These are phyloP conservation scores for Lordiphosa fenestrarum DNA, from an alignment of 2,888 invertebrate genomes.

Conservation along the genomic window DNA sequence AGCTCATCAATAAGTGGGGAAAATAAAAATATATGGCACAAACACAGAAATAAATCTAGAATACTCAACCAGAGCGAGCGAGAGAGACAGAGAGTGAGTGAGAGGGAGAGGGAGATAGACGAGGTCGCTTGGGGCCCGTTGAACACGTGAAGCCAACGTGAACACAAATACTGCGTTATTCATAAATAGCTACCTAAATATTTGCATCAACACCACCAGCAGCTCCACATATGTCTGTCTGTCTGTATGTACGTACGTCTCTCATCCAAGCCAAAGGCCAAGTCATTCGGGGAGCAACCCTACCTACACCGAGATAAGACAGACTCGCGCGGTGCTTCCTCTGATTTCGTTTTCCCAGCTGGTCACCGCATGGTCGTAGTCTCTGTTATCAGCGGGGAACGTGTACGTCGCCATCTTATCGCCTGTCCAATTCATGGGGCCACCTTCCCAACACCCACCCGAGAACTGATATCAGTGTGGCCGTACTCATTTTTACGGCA, in stretches of 20 bases:
- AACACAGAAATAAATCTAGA: constrained; percentile 47
- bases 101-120: constrained; percentile 16
- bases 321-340: not conserved
- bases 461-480: too few species aligned
- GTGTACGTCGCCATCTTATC: constrained; percentile 29
- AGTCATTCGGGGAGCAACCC: constrained; percentile 31
- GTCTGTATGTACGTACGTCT: constrained; percentile 3
- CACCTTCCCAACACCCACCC: constrained; percentile 2
- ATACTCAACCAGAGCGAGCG: constrained; percentile 5
- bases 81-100: too few species aligned
- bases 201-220: constrained; percentile 10
- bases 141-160: constrained; percentile 68
- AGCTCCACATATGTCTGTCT: not conserved
- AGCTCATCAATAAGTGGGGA: constrained; percentile 30
- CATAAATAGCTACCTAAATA: constrained; percentile 25
- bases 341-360: constrained; percentile 25
- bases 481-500: too few species aligned
- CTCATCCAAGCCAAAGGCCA: not conserved
- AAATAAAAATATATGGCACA: constrained; percentile 33
- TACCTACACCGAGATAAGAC: constrained; percentile 31
- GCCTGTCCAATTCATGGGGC: constrained; percentile 1
- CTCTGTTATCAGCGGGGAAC: constrained; percentile 20
- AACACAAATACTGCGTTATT: constrained; percentile 43
- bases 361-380: constrained; percentile 31
- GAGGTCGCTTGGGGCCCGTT: constrained; percentile 33